Conservation (phyloP, 2,888 invertebrate species). For the Torymus texanus region DNA sequence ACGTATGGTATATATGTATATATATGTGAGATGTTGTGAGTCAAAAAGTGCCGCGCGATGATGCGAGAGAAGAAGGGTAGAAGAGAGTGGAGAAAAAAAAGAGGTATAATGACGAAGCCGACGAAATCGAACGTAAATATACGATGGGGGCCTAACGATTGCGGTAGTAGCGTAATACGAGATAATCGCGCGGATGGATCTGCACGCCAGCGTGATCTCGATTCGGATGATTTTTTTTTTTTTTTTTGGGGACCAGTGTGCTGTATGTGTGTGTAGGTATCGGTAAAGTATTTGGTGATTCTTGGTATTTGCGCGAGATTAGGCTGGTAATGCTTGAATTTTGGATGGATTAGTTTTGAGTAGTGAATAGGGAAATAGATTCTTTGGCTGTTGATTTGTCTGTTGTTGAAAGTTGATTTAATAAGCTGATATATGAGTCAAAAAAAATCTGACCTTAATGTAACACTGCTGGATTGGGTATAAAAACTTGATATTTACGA, state of each 20-base stretch:
- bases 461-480: too few species aligned
- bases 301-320: too few species aligned
- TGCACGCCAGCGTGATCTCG: neutral
- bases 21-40: neutral
- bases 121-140: slow-evolving; percentile 28
- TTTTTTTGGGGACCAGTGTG: too few species aligned
- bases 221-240: too few species aligned
- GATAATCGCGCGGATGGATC: slow-evolving; percentile 32
- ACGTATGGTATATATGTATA: slow-evolving; percentile 2
- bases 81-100: slow-evolving; percentile 15
- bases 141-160: neutral
- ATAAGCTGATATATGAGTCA: too few species aligned
- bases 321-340: neutral
- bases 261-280: too few species aligned
- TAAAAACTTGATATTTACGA: too few species aligned
- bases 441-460: too few species aligned
- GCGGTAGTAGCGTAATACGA: slow-evolving; percentile 32
- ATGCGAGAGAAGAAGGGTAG: neutral
- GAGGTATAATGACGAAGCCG: slow-evolving; percentile 35
- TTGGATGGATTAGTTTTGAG: neutral
- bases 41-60: slow-evolving; percentile 40
- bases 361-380: too few species aligned
- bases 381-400: too few species aligned
- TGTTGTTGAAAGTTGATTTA: too few species aligned
- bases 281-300: too few species aligned